These are phyloP conservation scores for Aphaenogaster rudis DNA, from an alignment of 1,140 invertebrate genomes.

Conservation along the genomic window DNA sequence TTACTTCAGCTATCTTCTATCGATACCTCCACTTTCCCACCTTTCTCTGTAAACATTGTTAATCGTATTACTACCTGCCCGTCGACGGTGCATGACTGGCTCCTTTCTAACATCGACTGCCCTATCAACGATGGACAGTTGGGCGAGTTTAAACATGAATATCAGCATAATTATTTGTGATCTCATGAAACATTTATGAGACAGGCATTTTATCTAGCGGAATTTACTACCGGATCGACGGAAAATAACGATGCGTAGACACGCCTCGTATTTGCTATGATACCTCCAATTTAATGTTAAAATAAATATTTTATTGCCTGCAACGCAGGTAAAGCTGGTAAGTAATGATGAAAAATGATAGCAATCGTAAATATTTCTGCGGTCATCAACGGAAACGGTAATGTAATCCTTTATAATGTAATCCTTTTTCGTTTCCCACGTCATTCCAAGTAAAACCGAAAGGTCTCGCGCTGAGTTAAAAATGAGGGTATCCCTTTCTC, in stretches of 20 bases:
- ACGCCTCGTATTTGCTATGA: neutral
- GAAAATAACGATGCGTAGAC: neutral
- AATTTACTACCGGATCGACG: neutral
- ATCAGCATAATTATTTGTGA: constrained; percentile 56
- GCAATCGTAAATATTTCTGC: neutral
- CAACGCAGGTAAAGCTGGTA: neutral
- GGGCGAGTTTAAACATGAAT: neutral
- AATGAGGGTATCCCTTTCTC: constrained; percentile 68
- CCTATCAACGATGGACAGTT: constrained; percentile 5
- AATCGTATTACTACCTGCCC: neutral
- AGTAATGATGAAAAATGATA: neutral
- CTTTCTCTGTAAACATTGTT: neutral
- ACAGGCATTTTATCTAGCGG: neutral
- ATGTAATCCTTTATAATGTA: neutral
- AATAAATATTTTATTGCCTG: neutral
- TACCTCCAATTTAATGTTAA: neutral
- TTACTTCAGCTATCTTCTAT: neutral
- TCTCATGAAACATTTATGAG: constrained; percentile 55
- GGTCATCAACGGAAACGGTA: neutral
- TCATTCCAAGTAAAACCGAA: neutral
- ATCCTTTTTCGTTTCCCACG: neutral
- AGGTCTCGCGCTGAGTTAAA: constrained; percentile 60
- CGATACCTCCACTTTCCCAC: neutral
- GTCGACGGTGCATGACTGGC: constrained; percentile 8
- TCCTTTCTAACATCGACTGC: constrained; percentile 16